phyloP scores from a whole-genome alignment of 2,113 vertebrate genomes.

The Salminus brasiliensis region DNA sequence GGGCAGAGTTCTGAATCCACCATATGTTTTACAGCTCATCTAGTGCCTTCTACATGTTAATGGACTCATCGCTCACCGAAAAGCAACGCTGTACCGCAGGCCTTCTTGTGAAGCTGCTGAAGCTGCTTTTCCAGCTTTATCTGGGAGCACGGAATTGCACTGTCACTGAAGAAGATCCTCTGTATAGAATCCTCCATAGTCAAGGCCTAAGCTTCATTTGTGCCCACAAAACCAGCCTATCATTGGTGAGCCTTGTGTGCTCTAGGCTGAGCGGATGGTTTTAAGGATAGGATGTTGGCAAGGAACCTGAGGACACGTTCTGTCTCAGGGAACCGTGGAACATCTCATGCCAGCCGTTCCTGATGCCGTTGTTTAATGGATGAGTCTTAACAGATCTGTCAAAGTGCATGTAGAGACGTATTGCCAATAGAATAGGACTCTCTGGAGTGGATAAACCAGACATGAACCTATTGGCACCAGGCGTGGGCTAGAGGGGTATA shows the following conservation, averaged over 20 bases:
- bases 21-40: constrained; percentile 12
- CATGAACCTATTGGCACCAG: too few species aligned
- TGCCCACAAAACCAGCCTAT: background rate
- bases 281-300: background rate
- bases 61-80: constrained; percentile 27
- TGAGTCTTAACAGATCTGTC: background rate
- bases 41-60: constrained; percentile 18
- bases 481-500: too few species aligned
- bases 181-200: background rate
- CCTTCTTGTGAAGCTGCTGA: background rate
- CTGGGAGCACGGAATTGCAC: background rate
- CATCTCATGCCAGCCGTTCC: background rate
- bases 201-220: background rate
- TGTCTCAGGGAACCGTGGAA: background rate
- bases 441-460: too few species aligned
- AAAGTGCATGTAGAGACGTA: background rate
- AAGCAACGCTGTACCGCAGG: background rate
- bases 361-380: background rate
- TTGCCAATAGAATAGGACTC: too few species aligned
- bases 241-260: background rate
- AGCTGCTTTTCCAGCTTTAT: background rate
- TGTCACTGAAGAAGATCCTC: background rate
- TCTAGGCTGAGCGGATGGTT: background rate
- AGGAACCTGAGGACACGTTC: background rate
- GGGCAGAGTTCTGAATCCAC: background rate